Conservation (phyloP, 2,113 vertebrate genomes). For the Sinocyclocheilus anophthalmus region DNA sequence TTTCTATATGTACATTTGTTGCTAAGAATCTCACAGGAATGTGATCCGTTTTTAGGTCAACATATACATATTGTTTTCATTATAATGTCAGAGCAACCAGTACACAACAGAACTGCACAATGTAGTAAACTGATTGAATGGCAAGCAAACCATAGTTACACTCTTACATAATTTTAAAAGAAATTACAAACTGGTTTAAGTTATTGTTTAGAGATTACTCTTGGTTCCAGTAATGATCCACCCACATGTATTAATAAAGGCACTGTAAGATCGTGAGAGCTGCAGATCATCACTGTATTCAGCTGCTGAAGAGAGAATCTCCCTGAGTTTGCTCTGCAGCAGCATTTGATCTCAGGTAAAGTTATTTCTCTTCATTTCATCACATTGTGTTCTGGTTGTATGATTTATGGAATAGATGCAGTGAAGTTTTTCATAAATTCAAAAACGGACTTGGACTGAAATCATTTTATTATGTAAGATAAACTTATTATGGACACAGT, state of each 20-base stretch:
- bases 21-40: not conserved
- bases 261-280: not conserved
- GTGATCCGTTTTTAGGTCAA: not conserved
- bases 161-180: not conserved
- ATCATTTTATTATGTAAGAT: too few relatives aligned
- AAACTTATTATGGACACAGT: too few relatives aligned
- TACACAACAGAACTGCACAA: not conserved
- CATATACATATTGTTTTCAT: not conserved
- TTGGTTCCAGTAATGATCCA: not conserved
- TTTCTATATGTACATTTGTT: not conserved
- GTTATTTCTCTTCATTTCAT: not conserved
- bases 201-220: not conserved
- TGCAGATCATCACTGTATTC: not conserved
- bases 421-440: not conserved
- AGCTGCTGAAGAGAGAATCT: not conserved
- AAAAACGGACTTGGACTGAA: too few relatives aligned
- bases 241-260: not conserved
- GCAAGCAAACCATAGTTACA: not conserved
- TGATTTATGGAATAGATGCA: not conserved
- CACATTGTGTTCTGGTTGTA: not conserved
- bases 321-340: not conserved
- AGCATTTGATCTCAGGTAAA: not conserved
- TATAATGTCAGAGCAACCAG: not conserved
- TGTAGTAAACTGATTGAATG: not conserved
- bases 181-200: constrained; percentile 7